A percentile compares a stretch with the other conserved stretches of the same genome.
These are phyloP conservation scores for Synergus laeviventris DNA, from an alignment of 2,888 invertebrate genomes.

Conservation along the genomic window DNA sequence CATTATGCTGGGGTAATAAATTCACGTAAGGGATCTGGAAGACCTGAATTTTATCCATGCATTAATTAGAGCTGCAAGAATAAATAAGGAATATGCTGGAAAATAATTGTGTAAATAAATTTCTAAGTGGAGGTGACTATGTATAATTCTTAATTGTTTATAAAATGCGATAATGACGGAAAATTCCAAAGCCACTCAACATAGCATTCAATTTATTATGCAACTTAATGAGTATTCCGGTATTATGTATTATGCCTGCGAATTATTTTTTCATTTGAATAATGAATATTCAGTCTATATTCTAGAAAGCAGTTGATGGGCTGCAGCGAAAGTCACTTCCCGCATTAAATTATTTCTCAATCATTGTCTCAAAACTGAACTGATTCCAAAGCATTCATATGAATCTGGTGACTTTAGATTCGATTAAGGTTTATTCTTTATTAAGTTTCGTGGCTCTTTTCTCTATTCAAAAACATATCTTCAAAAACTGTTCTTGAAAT, in stretches of 20 bases:
- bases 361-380: not conserved
- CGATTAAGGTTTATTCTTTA: not conserved
- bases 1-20: not conserved
- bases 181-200: not conserved
- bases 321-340: constrained; percentile 22
- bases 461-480: not conserved
- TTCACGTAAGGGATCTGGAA: not conserved
- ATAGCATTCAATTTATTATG: constrained; percentile 34
- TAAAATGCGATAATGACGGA: constrained; percentile 13
- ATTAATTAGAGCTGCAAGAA: constrained; percentile 1
- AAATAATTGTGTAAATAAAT: not conserved
- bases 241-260: constrained; percentile 22
- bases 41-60: not conserved
- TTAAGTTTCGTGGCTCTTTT: not conserved
- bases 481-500: not conserved
- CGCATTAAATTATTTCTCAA: constrained; percentile 20
- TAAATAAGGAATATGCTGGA: not conserved
- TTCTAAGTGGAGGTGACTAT: not conserved
- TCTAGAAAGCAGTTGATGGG: constrained; percentile 10
- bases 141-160: constrained; percentile 27
- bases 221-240: constrained; percentile 33
- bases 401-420: not conserved
- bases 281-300: constrained; percentile 23
- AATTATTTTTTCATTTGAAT: constrained; percentile 24
- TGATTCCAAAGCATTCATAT: not conserved